Base-by-base conservation (phyloP, 2,888 invertebrate species). In the Brassicogethes aeneus region DNA sequence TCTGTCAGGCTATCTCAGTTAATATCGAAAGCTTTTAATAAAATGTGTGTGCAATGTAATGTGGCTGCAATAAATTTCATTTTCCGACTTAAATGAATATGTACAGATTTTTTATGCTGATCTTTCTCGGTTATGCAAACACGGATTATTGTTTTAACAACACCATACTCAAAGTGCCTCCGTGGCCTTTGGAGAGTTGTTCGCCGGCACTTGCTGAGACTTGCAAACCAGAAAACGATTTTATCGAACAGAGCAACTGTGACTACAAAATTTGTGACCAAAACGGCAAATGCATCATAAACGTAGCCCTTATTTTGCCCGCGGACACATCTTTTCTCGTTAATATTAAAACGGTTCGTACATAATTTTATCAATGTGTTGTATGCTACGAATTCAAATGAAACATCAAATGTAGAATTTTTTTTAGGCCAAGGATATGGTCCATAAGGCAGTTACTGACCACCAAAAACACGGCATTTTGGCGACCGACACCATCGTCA, bases 221-320 rank as follows among this genome's bases (percentile, higher is more conserved):
- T 10, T 53, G 53, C 15, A 23, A 38, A 16, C 37, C 38, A 7
- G 10, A 5, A 5, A 10, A 10, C 10, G 23, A 10, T 7, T n/a
- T n/a, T 15, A 14, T 34, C 15, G 15, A 34, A 2, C 15, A 14
- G 3, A 15, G 12, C 8, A 13, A 36, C 31, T 36, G 41, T 14
- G 10, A 36, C 15, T 15, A 37, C n/a, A 36, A 40, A 16, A 17
- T 47, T 36, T 59, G 58, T 35, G 29, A 29, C 1, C 74, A 71
- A 46, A 56, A 66, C 30, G 72, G 70, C 3, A 62, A 59, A 3
- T 85, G 85, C 57, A 75, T 73, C 34, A 71, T 85, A 32, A 71
- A 79, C 38, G 78, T 80, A 1, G 79, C 80, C 2, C 68, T 85
- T 14, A 65, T 85, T 45, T 61, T 85, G 42, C 82, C 86, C 0